Conservation (phyloP, 2,797 vertebrate species). For the Acipenser oxyrinchus region DNA sequence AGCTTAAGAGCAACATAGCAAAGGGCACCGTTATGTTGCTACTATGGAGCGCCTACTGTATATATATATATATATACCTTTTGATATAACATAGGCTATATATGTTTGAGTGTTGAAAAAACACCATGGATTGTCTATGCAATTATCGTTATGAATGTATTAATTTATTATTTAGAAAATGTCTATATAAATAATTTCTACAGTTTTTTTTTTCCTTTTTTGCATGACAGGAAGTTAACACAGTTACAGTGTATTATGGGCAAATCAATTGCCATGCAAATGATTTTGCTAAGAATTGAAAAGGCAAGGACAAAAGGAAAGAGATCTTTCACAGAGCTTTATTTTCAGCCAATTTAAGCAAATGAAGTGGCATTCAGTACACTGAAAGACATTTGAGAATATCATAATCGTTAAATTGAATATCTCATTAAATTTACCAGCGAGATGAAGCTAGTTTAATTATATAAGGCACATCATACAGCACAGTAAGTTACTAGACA, state of each 20-base stretch:
- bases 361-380: slow-evolving; percentile 20
- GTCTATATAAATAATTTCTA: too few relatives aligned
- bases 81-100: too few relatives aligned
- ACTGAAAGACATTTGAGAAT: slow-evolving; percentile 15
- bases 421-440: slow-evolving; percentile 1
- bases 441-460: slow-evolving; percentile 6
- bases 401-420: neutral
- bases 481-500: neutral
- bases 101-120: too few relatives aligned
- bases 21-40: too few relatives aligned
- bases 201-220: too few relatives aligned
- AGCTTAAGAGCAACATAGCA: too few relatives aligned
- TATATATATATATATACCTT: too few relatives aligned
- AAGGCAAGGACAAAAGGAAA: slow-evolving; percentile 19
- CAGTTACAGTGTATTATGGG: slow-evolving; percentile 2
- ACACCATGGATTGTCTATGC: too few relatives aligned
- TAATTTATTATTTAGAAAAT: too few relatives aligned
- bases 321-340: slow-evolving; percentile 21
- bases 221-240: neutral
- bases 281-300: slow-evolving; percentile 19
- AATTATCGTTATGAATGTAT: too few relatives aligned
- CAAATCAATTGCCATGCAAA: slow-evolving; percentile 23
- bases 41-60: too few relatives aligned
- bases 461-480: neutral
- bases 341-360: slow-evolving; percentile 23